These are phyloP conservation scores for Drosophila watanabei DNA, from an alignment of 1,140 invertebrate genomes.

Conservation along the genomic window DNA sequence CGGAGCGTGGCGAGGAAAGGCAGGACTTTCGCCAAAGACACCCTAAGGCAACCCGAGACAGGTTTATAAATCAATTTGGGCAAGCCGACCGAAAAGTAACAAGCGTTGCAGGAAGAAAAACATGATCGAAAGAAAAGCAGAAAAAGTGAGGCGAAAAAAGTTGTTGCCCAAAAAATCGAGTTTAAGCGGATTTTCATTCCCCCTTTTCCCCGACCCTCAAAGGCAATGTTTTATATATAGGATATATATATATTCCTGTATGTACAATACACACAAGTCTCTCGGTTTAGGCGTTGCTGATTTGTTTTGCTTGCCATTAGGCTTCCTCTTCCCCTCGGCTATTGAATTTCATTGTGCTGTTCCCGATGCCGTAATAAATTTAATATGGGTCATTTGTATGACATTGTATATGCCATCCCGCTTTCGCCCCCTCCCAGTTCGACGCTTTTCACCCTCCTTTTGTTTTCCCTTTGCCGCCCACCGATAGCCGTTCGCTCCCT, in stretches of 20 bases:
- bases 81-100: constrained; percentile 56
- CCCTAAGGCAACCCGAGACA: constrained; percentile 54
- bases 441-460: constrained; percentile 1
- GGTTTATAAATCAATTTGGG: constrained; percentile 82
- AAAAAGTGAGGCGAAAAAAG: constrained; percentile 44
- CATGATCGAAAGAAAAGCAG: constrained; percentile 39
- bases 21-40: constrained; percentile 42
- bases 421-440: constrained; percentile 2
- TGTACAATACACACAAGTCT: constrained; percentile 38
- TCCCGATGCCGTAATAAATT: constrained; percentile 76
- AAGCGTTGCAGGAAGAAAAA: constrained; percentile 29
- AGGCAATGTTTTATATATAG: constrained; percentile 41
- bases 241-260: constrained; percentile 39
- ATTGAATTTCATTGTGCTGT: constrained; percentile 82
- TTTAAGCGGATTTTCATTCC: constrained; percentile 73
- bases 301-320: constrained; percentile 83
- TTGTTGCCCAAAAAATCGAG: constrained; percentile 49
- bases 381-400: constrained; percentile 84
- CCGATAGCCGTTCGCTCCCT: constrained; percentile 17
- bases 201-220: not conserved
- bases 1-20: constrained; percentile 12
- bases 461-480: constrained; percentile 17
- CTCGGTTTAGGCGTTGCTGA: constrained; percentile 63
- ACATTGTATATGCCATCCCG: constrained; percentile 62
- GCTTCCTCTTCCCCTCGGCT: constrained; percentile 51